phyloP scores from a whole-genome alignment of 2,113 vertebrate genomes.

The Rafetus swinhoei region DNA sequence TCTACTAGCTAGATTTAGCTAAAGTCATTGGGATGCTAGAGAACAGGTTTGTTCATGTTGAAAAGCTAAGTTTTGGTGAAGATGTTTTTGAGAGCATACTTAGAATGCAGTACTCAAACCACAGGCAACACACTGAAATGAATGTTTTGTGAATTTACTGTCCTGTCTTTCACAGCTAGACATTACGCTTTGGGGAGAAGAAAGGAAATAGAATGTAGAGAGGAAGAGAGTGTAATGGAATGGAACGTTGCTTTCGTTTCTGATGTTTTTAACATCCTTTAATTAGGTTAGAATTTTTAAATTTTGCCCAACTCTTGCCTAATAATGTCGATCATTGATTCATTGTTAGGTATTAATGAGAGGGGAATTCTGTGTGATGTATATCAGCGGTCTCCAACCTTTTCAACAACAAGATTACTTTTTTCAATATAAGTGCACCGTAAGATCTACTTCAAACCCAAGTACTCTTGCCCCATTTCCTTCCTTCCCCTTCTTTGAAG shows the following conservation, averaged over 20 bases:
- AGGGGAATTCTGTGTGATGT: not conserved
- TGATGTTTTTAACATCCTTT: not conserved
- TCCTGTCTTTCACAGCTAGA: not conserved
- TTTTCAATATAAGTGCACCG: too few relatives aligned
- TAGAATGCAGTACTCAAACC: not conserved
- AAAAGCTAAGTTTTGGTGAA: not conserved
- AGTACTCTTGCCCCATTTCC: too few relatives aligned
- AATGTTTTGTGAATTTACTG: not conserved
- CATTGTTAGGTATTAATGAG: not conserved
- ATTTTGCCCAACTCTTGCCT: not conserved
- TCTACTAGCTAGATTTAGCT: not conserved
- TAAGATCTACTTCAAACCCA: too few relatives aligned
- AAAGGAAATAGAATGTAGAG: not conserved
- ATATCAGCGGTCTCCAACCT: too few relatives aligned
- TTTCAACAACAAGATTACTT: too few relatives aligned
- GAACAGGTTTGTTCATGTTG: slow-evolving; percentile 6
- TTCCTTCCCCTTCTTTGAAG: too few relatives aligned
- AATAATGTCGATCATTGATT: not conserved
- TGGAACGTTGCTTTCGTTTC: not conserved
- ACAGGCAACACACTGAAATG: not conserved
- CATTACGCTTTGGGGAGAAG: not conserved
- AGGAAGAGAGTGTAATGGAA: not conserved
- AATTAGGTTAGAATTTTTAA: not conserved
- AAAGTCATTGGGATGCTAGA: not conserved
- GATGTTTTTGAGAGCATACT: not conserved